These are phyloP conservation scores for Corythucha ciliata DNA, from an alignment of 2,888 invertebrate genomes.

Conservation along the genomic window DNA sequence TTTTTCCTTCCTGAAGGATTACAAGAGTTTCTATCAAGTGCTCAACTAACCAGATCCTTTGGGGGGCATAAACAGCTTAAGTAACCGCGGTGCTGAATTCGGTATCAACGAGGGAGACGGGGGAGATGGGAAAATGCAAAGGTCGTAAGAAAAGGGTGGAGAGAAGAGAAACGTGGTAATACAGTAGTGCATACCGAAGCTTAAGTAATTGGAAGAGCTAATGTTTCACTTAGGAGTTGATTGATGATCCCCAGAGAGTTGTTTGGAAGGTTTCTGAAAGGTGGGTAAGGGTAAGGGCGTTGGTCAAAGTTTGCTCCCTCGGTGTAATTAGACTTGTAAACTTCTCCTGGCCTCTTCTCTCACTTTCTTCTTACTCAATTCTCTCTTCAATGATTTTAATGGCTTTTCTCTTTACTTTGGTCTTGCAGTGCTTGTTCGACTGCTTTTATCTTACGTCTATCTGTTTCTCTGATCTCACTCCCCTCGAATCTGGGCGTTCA, in stretches of 20 bases:
- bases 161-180: constrained; percentile 15
- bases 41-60: no score
- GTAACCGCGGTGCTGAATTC: no score
- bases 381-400: no score
- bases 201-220: constrained; percentile 31
- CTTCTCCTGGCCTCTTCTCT: constrained; percentile 13
- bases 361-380: background rate
- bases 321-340: constrained; percentile 30
- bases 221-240: constrained; percentile 30
- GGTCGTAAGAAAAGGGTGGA: background rate
- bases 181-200: constrained; percentile 23
- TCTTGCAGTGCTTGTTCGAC: no score
- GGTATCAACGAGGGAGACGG: no score
- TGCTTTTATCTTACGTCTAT: no score
- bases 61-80: no score
- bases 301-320: constrained; percentile 27
- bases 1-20: no score
- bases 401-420: no score
- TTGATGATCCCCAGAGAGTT: constrained; percentile 25
- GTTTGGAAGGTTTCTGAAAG: constrained; percentile 10
- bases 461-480: no score
- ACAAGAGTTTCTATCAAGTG: no score
- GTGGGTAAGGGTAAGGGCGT: constrained; percentile 11
- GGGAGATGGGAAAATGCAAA: background rate
- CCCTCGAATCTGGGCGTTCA: no score